These are phyloP conservation scores for Tokudaia muenninki DNA, from an alignment of 2,797 vertebrate genomes.

Conservation along the genomic window DNA sequence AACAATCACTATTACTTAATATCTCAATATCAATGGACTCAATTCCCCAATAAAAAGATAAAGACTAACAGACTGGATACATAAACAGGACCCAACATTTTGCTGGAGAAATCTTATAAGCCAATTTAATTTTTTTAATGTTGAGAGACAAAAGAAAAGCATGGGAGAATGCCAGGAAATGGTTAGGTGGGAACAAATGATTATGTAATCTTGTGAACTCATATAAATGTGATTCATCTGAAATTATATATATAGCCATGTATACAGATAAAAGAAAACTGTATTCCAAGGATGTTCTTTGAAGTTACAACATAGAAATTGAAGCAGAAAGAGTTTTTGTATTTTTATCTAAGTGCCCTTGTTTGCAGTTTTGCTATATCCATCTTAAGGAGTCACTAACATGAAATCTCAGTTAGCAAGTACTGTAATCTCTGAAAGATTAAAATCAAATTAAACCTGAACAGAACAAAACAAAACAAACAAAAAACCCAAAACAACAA, in stretches of 20 bases:
- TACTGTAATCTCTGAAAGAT: not conserved
- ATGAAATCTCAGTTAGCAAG: conserved; percentile 30
- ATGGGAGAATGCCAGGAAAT: conserved; percentile 55
- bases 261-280: conserved; percentile 45
- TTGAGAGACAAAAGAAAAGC: not conserved
- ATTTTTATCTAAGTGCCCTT: conserved; percentile 58
- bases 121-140: not conserved
- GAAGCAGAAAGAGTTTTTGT: conserved; percentile 12
- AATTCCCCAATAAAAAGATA: no score
- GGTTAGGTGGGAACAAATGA: conserved; percentile 53
- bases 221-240: conserved; percentile 35
- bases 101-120: not conserved
- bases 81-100: no score
- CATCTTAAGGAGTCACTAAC: not conserved
- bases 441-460: not conserved
- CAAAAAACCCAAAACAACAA: not conserved
- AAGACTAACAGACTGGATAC: no score
- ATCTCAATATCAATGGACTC: no score
- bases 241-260: not conserved
- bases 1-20: no score
- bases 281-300: conserved; percentile 59
- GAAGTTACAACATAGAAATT: conserved; percentile 72
- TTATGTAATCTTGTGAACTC: conserved; percentile 31
- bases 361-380: not conserved
- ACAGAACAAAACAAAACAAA: not conserved